Evolutionary conservation across 2,797 vertebrate species (phyloP).

Genomic region (Phaenicophaeus curvirostris): DNA sequence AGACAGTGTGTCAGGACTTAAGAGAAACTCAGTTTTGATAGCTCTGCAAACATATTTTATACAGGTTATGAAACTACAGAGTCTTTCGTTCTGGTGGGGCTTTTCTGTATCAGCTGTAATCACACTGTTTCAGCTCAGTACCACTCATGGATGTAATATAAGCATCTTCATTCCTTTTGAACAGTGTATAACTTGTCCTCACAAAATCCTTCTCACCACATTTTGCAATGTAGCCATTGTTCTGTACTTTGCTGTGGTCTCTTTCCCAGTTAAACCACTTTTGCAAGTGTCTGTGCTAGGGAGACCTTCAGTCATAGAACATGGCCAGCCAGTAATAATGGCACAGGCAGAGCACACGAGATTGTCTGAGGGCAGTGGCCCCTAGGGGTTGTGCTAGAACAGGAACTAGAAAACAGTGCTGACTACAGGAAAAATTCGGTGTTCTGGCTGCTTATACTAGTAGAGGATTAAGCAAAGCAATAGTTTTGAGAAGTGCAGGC

Average conservation of each 20-base stretch:
- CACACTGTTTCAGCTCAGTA: neutral
- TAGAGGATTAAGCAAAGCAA: neutral
- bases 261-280: neutral
- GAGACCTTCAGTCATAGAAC: neutral
- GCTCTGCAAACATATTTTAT: neutral
- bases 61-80: neutral
- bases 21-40: neutral
- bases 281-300: neutral
- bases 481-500: neutral
- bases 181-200: neutral
- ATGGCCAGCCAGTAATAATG: neutral
- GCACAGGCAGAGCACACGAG: neutral
- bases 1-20: neutral
- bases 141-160: neutral
- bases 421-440: neutral
- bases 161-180: neutral
- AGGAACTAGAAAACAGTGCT: neutral
- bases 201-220: neutral
- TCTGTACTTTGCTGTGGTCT: neutral
- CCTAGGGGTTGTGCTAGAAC: neutral
- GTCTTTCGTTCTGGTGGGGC: neutral
- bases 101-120: neutral
- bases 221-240: neutral
- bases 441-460: neutral
- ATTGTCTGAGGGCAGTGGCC: neutral